Evolutionary conservation across 2,113 vertebrate genomes (phyloP).

Genomic region (Sphaerodactylus townsendi): DNA sequence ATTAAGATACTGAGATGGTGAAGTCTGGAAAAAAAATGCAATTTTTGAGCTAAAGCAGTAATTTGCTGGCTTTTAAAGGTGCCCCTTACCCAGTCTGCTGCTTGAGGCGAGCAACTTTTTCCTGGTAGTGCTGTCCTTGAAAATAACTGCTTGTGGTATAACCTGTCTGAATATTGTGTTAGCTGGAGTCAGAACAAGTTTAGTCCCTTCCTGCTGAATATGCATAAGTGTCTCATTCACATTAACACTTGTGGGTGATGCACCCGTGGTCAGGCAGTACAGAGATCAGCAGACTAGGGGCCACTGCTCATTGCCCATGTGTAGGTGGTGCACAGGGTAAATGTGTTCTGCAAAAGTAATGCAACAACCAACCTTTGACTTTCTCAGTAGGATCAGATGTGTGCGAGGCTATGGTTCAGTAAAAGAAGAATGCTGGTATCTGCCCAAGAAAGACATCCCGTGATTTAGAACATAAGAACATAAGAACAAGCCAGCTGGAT

Average conservation of each 20-base stretch:
- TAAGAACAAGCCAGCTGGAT: no score
- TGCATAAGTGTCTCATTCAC: background rate
- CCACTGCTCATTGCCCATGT: background rate
- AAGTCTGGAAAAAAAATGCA: no score
- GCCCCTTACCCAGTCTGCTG: no score
- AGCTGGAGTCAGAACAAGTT: background rate
- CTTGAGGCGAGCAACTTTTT: no score
- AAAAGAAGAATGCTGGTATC: background rate
- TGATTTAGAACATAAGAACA: no score
- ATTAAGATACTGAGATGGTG: no score
- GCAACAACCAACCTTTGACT: background rate
- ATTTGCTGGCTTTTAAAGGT: no score
- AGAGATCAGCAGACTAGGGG: background rate
- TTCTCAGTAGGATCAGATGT: background rate
- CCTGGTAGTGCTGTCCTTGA: no score
- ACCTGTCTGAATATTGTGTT: background rate
- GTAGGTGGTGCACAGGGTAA: background rate
- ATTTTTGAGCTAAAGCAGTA: no score
- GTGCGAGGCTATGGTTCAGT: background rate
- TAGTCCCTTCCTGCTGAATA: background rate
- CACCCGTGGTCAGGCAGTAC: background rate
- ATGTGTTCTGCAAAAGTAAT: background rate
- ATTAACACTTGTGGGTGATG: background rate
- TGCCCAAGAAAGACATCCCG: background rate
- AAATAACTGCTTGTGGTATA: no score